Evolutionary conservation across 2,113 vertebrate species (phyloP).

Genomic region (Odocoileus hemionus): DNA sequence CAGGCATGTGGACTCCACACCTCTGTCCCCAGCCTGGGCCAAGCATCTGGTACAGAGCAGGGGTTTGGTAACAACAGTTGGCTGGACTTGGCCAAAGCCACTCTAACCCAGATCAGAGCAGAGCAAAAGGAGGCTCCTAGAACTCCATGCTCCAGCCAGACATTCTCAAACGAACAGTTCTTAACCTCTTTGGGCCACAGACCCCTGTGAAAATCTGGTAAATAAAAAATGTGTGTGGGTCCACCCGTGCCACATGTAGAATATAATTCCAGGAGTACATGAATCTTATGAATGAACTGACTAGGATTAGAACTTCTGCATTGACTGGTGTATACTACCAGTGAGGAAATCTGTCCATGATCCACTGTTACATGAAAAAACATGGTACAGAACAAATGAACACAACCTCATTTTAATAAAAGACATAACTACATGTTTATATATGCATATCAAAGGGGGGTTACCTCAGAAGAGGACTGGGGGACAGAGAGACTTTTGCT

Average conservation of each 20-base stretch:
- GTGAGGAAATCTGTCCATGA: neutral
- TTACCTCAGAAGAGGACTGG: neutral
- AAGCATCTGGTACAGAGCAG: neutral
- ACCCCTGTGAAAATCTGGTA: neutral
- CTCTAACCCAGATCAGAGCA: neutral
- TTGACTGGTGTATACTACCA: neutral
- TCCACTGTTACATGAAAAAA: no score
- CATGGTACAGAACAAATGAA: neutral
- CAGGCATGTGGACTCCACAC: neutral
- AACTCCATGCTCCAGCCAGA: neutral
- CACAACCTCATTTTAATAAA: neutral
- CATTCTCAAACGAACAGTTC: neutral
- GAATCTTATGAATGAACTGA: neutral
- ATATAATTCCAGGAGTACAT: neutral
- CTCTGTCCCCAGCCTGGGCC: neutral
- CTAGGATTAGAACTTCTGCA: neutral
- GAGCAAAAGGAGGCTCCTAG: conserved; percentile 22
- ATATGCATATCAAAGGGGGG: neutral
- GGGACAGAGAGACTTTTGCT: neutral
- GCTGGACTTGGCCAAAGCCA: neutral
- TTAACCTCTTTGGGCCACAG: neutral
- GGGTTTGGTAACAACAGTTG: neutral
- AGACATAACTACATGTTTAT: neutral
- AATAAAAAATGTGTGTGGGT: neutral
- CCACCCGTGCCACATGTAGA: neutral